phyloP scores from a whole-genome alignment of 2,888 invertebrate species.

The Thymelicus sylvestris region DNA sequence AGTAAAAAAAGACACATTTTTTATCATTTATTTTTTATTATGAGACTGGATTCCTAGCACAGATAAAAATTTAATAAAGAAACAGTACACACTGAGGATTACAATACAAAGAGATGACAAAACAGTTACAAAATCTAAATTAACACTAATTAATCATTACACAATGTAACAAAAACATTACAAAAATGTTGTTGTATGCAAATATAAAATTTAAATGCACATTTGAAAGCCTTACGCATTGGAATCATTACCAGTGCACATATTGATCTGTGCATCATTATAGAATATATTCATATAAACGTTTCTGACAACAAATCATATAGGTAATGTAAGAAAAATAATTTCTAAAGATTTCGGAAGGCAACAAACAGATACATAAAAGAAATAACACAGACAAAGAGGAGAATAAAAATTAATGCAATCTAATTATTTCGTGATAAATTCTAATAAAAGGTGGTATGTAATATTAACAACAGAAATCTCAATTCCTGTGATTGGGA shows the following conservation, averaged over 20 bases:
- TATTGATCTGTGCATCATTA: conserved; percentile 50
- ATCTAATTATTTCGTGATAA: background rate
- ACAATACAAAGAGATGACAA: conserved; percentile 73
- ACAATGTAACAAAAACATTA: conserved; percentile 23
- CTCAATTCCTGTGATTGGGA: too few relatives aligned
- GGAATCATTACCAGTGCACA: conserved; percentile 62
- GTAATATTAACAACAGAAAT: too few relatives aligned
- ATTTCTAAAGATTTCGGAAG: conserved; percentile 10
- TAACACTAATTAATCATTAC: conserved; percentile 49
- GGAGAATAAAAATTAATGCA: conserved; percentile 19
- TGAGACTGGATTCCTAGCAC: conserved; percentile 74
- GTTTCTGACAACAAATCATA: conserved; percentile 5
- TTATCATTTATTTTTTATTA: conserved; percentile 61
- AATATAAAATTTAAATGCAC: conserved; percentile 35
- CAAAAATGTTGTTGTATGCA: conserved; percentile 10
- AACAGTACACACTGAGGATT: conserved; percentile 78
- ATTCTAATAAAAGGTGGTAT: too few relatives aligned
- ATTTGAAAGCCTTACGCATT: conserved; percentile 47
- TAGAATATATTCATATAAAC: conserved; percentile 32
- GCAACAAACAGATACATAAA: conserved; percentile 23
- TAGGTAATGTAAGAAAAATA: conserved; percentile 2
- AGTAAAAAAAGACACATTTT: conserved; percentile 45
- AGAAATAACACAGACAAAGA: conserved; percentile 26
- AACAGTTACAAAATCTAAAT: conserved; percentile 70
- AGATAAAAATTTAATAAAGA: conserved; percentile 70